Evolutionary conservation across 1,140 invertebrate genomes (phyloP).

Genomic region (Tetramorium alpestre): DNA sequence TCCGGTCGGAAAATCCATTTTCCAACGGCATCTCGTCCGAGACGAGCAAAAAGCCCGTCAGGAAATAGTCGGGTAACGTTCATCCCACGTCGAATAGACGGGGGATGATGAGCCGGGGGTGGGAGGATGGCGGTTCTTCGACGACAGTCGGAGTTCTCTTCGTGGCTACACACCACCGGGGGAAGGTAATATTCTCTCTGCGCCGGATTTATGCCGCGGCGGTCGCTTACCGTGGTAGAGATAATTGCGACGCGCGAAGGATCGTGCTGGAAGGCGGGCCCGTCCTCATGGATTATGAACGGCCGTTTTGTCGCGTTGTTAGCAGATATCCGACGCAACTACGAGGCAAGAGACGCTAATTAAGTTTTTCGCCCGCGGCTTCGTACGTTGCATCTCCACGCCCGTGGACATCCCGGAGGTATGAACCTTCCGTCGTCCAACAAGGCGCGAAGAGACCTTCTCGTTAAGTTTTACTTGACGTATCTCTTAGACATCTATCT

Average conservation of each 20-base stretch:
- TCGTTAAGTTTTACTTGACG: neutral
- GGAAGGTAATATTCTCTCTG: constrained; percentile 70
- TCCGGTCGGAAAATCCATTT: constrained; percentile 57
- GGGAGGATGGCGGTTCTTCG: neutral
- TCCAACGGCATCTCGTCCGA: constrained; percentile 50
- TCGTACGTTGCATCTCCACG: neutral
- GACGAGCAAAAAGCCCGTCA: constrained; percentile 13
- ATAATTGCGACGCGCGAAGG: constrained; percentile 38
- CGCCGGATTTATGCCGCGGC: constrained; percentile 67
- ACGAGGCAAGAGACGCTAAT: constrained; percentile 57
- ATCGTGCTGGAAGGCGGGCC: constrained; percentile 19
- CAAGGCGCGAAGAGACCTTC: neutral
- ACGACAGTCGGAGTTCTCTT: constrained; percentile 42
- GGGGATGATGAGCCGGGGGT: neutral
- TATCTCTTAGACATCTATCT: neutral
- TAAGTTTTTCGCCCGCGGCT: constrained; percentile 66
- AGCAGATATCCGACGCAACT: constrained; percentile 65
- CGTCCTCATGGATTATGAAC: constrained; percentile 69
- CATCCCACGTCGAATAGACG: neutral
- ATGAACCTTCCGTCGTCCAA: neutral
- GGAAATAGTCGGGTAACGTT: constrained; percentile 62
- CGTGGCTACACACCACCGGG: neutral
- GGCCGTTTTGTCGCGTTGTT: constrained; percentile 74
- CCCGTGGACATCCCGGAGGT: neutral
- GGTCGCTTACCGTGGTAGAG: constrained; percentile 8